Percentiles rank a stretch among this genome's conserved stretches.
phyloP scores from a whole-genome alignment of 2,888 invertebrate species.

The Thecocarcelia acutangulata region DNA sequence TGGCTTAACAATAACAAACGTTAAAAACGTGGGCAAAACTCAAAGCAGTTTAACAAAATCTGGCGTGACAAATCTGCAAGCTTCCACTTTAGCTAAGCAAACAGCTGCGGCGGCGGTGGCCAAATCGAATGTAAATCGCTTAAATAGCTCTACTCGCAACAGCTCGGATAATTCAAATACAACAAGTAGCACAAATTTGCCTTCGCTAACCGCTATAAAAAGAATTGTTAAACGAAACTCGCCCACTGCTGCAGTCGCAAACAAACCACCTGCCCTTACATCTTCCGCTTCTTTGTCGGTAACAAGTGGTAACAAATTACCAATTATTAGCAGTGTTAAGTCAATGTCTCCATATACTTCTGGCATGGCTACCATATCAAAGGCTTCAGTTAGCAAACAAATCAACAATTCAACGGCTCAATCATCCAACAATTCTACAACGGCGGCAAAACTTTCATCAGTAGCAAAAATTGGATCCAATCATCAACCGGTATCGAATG shows the following conservation, averaged over 20 bases:
- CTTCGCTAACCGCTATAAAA: conserved; percentile 57
- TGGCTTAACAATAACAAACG: conserved; percentile 63
- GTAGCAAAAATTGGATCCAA: conserved; percentile 20
- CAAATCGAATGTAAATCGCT: conserved; percentile 59
- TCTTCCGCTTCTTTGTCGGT: conserved; percentile 46
- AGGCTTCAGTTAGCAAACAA: conserved; percentile 53
- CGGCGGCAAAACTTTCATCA: conserved; percentile 26
- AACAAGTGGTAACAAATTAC: conserved; percentile 55
- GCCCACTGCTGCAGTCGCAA: conserved; percentile 20
- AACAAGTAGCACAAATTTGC: conserved; percentile 35
- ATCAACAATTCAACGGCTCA: conserved; percentile 29
- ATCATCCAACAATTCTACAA: conserved; percentile 20
- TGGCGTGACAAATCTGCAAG: conserved; percentile 28
- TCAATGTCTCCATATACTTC: conserved; percentile 57
- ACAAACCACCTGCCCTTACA: conserved; percentile 45
- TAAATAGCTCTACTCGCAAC: conserved; percentile 18
- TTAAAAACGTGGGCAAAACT: conserved; percentile 45
- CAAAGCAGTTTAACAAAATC: conserved; percentile 35
- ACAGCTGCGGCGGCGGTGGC: conserved; percentile 63
- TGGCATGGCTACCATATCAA: conserved; percentile 53
- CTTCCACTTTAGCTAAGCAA: conserved; percentile 65
- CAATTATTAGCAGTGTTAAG: conserved; percentile 65
- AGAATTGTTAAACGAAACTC: conserved; percentile 49
- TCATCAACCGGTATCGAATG: conserved; percentile 43
- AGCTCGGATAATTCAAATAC: conserved; percentile 21